These are phyloP conservation scores for Heptranchias perlo DNA, from an alignment of 2,113 vertebrate genomes.

Conservation along the genomic window DNA sequence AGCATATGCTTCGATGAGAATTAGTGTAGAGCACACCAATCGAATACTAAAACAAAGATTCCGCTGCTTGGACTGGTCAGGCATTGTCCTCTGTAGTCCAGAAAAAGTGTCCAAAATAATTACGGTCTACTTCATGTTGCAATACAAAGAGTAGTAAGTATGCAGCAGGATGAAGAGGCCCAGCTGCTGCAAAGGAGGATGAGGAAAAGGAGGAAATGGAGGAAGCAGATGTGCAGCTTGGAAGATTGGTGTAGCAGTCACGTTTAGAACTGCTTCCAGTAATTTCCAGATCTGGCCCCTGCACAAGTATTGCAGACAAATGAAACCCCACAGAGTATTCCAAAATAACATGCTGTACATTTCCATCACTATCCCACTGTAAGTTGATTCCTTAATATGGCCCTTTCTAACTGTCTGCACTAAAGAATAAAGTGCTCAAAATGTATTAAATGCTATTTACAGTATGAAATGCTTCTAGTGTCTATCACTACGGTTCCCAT, in stretches of 20 bases:
- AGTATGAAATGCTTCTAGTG: neutral
- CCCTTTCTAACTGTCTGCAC: neutral
- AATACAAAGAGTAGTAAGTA: neutral
- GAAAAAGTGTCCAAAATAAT: neutral
- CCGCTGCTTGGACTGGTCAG: neutral
- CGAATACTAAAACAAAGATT: neutral
- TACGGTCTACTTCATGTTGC: neutral
- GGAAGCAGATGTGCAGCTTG: neutral
- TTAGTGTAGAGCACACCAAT: neutral
- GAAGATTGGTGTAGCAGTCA: neutral
- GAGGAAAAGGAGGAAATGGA: neutral
- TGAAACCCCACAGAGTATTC: neutral
- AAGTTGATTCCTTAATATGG: neutral
- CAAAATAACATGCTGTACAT: neutral
- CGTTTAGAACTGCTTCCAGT: neutral
- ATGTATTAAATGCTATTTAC: neutral
- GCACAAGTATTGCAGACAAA: neutral
- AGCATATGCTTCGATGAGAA: neutral
- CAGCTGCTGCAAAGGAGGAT: neutral
- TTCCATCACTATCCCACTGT: neutral
- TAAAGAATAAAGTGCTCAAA: neutral
- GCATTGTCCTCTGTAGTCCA: neutral
- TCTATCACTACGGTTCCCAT: neutral
- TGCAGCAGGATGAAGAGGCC: neutral
- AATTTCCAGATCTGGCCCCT: neutral